Base-by-base conservation (phyloP, 2,113 vertebrate species). In the Sphaerodactylus townsendi region DNA sequence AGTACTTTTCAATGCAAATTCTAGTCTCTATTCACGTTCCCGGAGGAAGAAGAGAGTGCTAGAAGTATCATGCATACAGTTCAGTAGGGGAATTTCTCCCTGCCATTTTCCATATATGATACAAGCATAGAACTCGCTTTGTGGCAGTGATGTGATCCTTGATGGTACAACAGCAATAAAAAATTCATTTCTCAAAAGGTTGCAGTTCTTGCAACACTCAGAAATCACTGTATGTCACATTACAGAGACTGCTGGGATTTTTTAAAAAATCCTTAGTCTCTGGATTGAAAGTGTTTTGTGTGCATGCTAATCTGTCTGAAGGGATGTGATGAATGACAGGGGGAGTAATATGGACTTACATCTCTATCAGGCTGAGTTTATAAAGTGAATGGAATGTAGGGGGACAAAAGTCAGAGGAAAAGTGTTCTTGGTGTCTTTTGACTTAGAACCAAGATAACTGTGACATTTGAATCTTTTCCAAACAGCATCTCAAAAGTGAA, bases 251-350 rank as follows among this genome's bases (percentile, higher is more conserved):
- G 5, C 5, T 79, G 7, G 73, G 19, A 3, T 0, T 0, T 78
- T 86, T 85, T 72, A 37, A n/a, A n/a, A n/a, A n/a, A n/a, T 77
- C 41, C 9, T 72, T 88, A 85, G n/a, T 79, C 3, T 86, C 50
- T 81, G 19, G 35, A 1, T 81, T n/a, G n/a, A n/a, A n/a, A n/a
- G n/a, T n/a, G n/a, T n/a, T n/a, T n/a, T n/a, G n/a, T n/a, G n/a
- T n/a, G n/a, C n/a, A n/a, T n/a, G 10, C 10, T 68, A 68, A 33
- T 71, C 2, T 84, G 7, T 85, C 39, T 85, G n/a, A n/a, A n/a
- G n/a, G n/a, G n/a, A n/a, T 79, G 28, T 68, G 84, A 89, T 80
- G 5, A 1, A 1, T 48, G 33, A 64, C n/a, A 85, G 82, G 14
- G 15, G 33, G 75, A 59, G 39, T 0, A 0, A n/a, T 37, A 71